Evolutionary conservation across 2,113 vertebrate genomes (phyloP), one percentile per base, ranked within the genome.

Genomic region (Entosphenus tridentatus): DNA sequence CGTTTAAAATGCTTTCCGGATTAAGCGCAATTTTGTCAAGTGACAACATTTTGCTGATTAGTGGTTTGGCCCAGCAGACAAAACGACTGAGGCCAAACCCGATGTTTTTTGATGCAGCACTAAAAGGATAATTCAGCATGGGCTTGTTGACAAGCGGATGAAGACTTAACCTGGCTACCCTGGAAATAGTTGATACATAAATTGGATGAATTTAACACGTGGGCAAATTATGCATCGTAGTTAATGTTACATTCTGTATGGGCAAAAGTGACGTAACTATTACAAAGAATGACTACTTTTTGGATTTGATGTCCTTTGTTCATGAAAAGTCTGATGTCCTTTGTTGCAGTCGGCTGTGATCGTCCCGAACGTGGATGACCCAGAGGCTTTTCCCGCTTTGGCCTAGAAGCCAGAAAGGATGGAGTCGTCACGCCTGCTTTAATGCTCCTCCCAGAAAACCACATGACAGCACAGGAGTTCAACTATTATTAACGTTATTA

Each of bases 331-430:
- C 10, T 70, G 71, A 10, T 8, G 70, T 57, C 72, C 8, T 79
- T 74, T 77, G 69, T 75, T 77, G 2, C 80, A 98, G 93, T 86
- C 85, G 14, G 84, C 85, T 73, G 84, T 82, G 79, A 95, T 89
- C 68, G 92, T 88, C 80, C 92, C 90, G 78, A 95, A 96, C 67
- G 90, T 96, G 78, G 93, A 96, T 72, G 92, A 98, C 78, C 93
- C 92, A 71, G 93, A 98, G 82, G 93, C 93, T 78, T 96, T 96
- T 80, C 93, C 92, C 75, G 93, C 92, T 76, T 80, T 96, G 79
- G 88, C 89, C 79, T 96, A 82, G 83, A 82, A 39, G 39, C 39
- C 39, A 39, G 39, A 39, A 39, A 39, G 39, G 39, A 39, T 39
- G 39, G 39, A 39, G 39, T 39, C 39, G 39, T 39, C 39, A 39